Conservation (phyloP, 2,113 vertebrate species). For the Neolamprologus devosi region DNA sequence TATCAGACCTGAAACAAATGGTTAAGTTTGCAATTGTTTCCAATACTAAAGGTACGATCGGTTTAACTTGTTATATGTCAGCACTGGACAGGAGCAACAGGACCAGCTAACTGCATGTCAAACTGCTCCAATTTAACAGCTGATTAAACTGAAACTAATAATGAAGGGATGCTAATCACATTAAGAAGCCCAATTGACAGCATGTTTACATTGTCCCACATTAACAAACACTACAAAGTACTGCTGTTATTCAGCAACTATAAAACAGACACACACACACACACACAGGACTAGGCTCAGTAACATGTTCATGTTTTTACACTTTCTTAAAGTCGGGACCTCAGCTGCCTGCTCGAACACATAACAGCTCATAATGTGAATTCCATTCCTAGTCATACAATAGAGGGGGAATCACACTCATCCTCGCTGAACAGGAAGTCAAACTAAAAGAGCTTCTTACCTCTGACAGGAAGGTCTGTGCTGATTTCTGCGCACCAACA, state of each 20-base stretch:
- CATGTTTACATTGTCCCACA: slow-evolving; percentile 29
- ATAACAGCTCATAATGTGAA: slow-evolving; percentile 22
- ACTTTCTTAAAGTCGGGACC: background rate
- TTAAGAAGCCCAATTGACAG: background rate
- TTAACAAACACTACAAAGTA: slow-evolving; percentile 18
- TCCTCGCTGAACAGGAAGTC: slow-evolving; percentile 21
- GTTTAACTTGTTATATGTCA: slow-evolving; percentile 19
- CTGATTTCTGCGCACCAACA: slow-evolving; percentile 87
- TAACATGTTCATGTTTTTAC: background rate
- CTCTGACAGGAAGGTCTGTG: slow-evolving; percentile 91
- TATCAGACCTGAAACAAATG: background rate
- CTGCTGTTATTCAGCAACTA: background rate
- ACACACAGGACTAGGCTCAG: background rate
- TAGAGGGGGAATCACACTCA: slow-evolving; percentile 32
- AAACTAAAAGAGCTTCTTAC: slow-evolving; percentile 65
- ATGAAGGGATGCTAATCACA: slow-evolving; percentile 23
- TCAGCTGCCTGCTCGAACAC: slow-evolving; percentile 16
- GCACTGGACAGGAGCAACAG: background rate
- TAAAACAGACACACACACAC: background rate
- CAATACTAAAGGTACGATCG: background rate
- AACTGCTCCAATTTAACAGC: slow-evolving; percentile 25
- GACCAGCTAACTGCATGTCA: slow-evolving; percentile 11
- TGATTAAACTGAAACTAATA: slow-evolving; percentile 42
- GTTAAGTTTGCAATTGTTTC: background rate
- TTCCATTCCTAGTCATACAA: slow-evolving; percentile 41